phyloP scores from a whole-genome alignment of 2,888 invertebrate species.

The Volucella inanis region DNA sequence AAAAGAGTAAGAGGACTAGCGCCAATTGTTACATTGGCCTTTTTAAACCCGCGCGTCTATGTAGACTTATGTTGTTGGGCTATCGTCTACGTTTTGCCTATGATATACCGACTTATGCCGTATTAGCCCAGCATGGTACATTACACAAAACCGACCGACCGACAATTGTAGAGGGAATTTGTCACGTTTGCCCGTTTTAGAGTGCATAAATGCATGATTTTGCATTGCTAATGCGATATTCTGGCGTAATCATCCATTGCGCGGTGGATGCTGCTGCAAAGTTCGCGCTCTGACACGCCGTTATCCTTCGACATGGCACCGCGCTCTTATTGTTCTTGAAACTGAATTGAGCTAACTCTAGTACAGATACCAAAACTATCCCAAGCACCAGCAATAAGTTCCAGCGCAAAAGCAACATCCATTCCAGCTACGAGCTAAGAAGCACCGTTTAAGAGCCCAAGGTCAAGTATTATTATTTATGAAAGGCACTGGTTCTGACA shows the following conservation, averaged over 20 bases:
- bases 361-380: background rate
- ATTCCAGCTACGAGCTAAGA: constrained; percentile 24
- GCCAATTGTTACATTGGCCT: constrained; percentile 67
- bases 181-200: constrained; percentile 82
- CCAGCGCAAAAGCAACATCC: background rate
- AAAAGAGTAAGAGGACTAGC: constrained; percentile 47
- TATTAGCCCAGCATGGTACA: constrained; percentile 67
- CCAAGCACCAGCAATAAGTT: constrained; percentile 17
- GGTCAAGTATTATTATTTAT: constrained; percentile 75
- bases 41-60: constrained; percentile 59
- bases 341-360: constrained; percentile 41
- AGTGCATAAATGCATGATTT: constrained; percentile 79
- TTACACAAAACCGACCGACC: constrained; percentile 60
- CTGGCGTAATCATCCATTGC: background rate
- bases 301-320: constrained; percentile 70
- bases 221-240: constrained; percentile 80
- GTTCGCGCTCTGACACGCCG: constrained; percentile 68
- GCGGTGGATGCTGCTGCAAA: constrained; percentile 20
- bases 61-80: constrained; percentile 12
- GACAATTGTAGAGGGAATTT: constrained; percentile 78
- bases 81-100: constrained; percentile 27
- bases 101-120: constrained; percentile 63
- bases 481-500: constrained; percentile 71
- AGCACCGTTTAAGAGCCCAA: constrained; percentile 74
- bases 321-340: constrained; percentile 64